Base-by-base conservation (phyloP, 2,888 invertebrate species). In the Yponomeuta evonymella region DNA sequence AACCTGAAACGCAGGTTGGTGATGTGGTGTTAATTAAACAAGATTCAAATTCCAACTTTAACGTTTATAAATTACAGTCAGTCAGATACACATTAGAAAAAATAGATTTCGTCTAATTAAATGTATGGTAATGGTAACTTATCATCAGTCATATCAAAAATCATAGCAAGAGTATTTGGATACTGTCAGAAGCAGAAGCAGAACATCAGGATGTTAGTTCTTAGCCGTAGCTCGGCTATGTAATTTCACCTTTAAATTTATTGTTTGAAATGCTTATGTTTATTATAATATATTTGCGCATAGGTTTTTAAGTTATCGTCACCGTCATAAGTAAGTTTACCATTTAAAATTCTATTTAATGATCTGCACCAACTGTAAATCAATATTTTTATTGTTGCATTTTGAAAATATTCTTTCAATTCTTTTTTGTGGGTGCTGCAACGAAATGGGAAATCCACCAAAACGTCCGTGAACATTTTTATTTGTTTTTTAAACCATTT, bases 321-420 rank as follows among this genome's bases (percentile, higher is more conserved):
- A 62, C 62, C 62, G n/a, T 62, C n/a, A 62, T 62, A 62, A 8
- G 62, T 62, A 8, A 62, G 12, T 62, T 62, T 62, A 62, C 62
- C 62, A 62, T 62, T 62, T 62, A 62, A 62, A 62, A 62, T 62
- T 23, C 62, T 15, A 62, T 62, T 62, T 23, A 62, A 15, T 23
- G 64, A 64, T 64, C 64, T n/a, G 29, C 64, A 64, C 64, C 64
- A 64, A 64, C 64, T 64, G 29, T 64, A 64, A 23, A 64, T 64
- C 11, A 64, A 23, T 11, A 64, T 29, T 23, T 64, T 64, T 64
- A 64, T 29, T 11, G 23, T 23, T 64, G 2, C 29, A 10, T 64
- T 29, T 64, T 23, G 10, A 64, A 29, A 64, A n/a, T 11, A 23
- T 11, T n/a, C 29, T 64, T 64, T 64, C 29, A 64, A 64, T 23